These are phyloP conservation scores for Odontomyia ornata DNA, from an alignment of 2,888 invertebrate genomes.

Conservation along the genomic window DNA sequence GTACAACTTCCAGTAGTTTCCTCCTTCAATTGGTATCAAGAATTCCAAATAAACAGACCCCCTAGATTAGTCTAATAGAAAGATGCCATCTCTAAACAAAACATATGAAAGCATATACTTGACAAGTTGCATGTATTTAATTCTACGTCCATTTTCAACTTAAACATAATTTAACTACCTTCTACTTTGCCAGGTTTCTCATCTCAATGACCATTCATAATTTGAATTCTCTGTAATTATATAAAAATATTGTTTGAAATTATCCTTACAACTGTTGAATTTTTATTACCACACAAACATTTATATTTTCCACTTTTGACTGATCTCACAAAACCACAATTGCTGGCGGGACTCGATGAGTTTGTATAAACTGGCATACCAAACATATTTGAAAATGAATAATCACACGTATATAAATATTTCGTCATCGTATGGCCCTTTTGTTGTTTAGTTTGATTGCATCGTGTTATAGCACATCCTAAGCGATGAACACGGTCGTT, in stretches of 20 bases:
- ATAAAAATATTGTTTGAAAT: too few species aligned
- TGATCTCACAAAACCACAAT: conserved; percentile 5
- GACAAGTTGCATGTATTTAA: too few species aligned
- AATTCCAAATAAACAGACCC: too few species aligned
- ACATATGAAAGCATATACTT: too few species aligned
- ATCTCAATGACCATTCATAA: background rate
- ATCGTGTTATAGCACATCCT: conserved; percentile 6
- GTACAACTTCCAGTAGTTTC: too few species aligned
- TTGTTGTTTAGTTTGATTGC: background rate
- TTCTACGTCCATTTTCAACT: background rate
- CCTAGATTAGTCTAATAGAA: too few species aligned
- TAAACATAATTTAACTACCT: background rate
- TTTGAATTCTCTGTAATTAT: background rate
- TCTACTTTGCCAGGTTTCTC: background rate
- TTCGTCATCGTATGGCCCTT: background rate
- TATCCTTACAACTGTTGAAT: background rate
- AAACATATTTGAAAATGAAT: conserved; percentile 3
- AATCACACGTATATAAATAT: conserved; percentile 1
- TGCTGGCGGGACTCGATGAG: background rate
- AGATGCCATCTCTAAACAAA: too few species aligned
- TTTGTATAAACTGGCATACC: conserved; percentile 10
- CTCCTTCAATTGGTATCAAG: too few species aligned
- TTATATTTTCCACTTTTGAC: conserved; percentile 13
- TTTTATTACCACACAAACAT: conserved; percentile 11
- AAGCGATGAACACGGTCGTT: background rate